Evolutionary conservation across 2,888 invertebrate species (phyloP), one percentile per base, ranked within the genome.

Genomic region (Rotaria socialis): DNA sequence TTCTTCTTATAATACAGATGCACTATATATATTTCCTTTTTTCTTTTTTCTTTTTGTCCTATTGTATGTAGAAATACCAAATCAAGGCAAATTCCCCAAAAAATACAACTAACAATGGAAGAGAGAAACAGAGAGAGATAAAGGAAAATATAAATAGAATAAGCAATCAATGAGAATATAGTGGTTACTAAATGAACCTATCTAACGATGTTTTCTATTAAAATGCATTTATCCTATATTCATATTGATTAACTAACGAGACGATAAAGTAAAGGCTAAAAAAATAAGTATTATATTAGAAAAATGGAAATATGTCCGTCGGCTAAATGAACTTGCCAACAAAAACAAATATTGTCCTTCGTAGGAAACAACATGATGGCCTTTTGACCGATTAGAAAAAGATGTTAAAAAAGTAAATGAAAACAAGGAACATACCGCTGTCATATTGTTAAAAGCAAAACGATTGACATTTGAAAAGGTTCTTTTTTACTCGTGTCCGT

Each of bases 321-420:
- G 58, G 58, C n/a, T 1, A 27, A 11, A 60, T 60, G 2, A n/a
- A 60, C n/a, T 8, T 27, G n/a, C 10, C 11, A 11, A 60, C 58
- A 24, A 60, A 60, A 60, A 60, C 11, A 60, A 60, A 27, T 27
- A 60, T 11, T 60, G 58, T 60, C 58, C n/a, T 60, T 60, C 58
- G 27, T 60, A 2, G 27, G 8, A 27, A 6, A 14, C n/a, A 4
- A 27, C n/a, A 60, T 10, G 11, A 3, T 60, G 58, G n/a, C 27
- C 58, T 60, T 60, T 60, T 60, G 27, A 60, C 58, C 58, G 58
- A 60, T 60, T 60, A 24, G n/a, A 60, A 60, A 60, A 60, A 60
- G n/a, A 27, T 60, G 27, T n/a, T n/a, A n/a, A 60, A 60, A 11
- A 60, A 10, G n/a, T 27, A n/a, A 5, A 60, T 27, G 1, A 60